Base-by-base conservation (phyloP, 2,888 invertebrate species). In the Creontiades dilutus region DNA sequence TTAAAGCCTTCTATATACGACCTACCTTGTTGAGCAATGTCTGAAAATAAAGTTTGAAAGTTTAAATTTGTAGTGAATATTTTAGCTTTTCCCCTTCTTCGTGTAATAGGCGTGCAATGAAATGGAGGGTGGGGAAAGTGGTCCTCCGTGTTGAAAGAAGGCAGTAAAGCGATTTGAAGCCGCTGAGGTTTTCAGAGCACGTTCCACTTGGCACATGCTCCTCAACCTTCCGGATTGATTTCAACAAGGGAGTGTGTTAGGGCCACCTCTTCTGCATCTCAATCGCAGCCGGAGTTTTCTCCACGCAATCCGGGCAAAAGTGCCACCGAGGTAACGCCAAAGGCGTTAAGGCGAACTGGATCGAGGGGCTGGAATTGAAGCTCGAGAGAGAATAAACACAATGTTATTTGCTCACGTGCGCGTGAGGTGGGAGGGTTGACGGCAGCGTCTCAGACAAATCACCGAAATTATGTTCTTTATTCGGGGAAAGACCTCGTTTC, bases 141-240 rank as follows among this genome's bases (percentile, higher is more conserved):
- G 88, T 55, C 48, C 78, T 78, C 46, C 88, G 88, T 88, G 88
- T 88, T 78, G 78, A 78, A 88, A 80, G 85, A 85, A 88, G 76
- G 88, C 78, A 78, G 88, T 88, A 88, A 88, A 88, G 88, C 88
- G 88, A 88, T 88, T 88, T 88, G 78, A 88, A 88, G 88, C 48
- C 88, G 88, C 14, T 52, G 78, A 88, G 48, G 88, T 78, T 88
- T 88, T 88, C 88, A 78, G 88, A 88, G 76, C 88, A 88, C 88
- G 88, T 88, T 52, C 78, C 78, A 88, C 78, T 78, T 78, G 88
- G 88, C 88, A 88, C 88, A 88, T 76, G 78, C 88, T 78, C 88
- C 76, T 78, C 76, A 88, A 78, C 88, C 78, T 57, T 75, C 47
- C 88, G 88, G 88, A 88, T 88, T 88, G 88, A 88, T 88, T 88